Evolutionary conservation across 2,797 vertebrate genomes (phyloP), one percentile per base, ranked within the genome.

Genomic region (Triplophysa bombifrons): DNA sequence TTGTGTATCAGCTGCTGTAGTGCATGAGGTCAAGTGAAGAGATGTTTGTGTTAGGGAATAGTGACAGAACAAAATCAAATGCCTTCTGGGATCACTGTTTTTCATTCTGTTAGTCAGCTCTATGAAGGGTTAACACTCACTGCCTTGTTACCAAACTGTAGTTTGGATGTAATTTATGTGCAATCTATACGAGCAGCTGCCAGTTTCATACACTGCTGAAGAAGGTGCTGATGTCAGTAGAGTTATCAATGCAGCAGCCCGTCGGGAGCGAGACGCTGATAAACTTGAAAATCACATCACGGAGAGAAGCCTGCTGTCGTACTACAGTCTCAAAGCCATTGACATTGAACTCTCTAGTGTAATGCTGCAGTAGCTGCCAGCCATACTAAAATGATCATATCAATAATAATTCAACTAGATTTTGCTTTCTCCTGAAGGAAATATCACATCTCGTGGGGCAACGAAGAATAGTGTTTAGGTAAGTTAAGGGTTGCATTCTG

Each of bases 271-370:
- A 64, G 25, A 51, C 30, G 60, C 60, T 74, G 60, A 64, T 64
- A 51, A 48, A 61, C 56, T 58, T 58, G 56, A 58, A 58, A 55
- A 74, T 74, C 27, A 22, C 73, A 53, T 50, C 56, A 63, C 44
- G n/a, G 44, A 50, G 25, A 50, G 58, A 11, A 1, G 17, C 3
- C 44, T 50, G 22, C 60, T 64, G 60, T 50, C 46, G 6, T 58
- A 74, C 11, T 30, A 50, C 3, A 63, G 22, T 38, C 14, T 38
- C 14, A 7, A 61, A 60, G 22, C 58, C 58, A 27, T 60, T 60
- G 63, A 41, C 63, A 65, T n/a, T 30, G 16, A 5, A 61, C 1
- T 61, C 60, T 30, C 60, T 61, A 30, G 60, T 61, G 60, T 30
- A 30, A 8, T 14, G 60, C 58, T 38, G 27, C 12, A 20, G 3